Percentiles rank a stretch among this genome's conserved stretches.
Conservation (phyloP, 2,888 invertebrate species). For the Euspilapteryx auroguttella region DNA sequence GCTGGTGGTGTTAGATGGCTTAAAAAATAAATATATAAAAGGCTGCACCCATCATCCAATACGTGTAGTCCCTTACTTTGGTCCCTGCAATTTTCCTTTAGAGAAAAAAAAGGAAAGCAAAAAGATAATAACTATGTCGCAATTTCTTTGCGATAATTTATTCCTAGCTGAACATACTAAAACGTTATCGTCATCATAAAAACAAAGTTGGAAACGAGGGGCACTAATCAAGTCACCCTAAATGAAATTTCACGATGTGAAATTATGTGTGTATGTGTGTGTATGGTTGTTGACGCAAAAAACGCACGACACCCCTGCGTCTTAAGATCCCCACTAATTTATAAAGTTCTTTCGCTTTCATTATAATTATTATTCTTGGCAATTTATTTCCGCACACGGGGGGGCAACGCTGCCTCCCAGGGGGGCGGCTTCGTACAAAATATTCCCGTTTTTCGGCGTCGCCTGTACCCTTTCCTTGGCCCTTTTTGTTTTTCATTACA, state of each 20-base stretch:
- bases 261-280: slow-evolving; percentile 1
- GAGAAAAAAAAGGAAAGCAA: no score
- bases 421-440: slow-evolving; percentile 54
- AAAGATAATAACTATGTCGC: no score
- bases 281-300: slow-evolving; percentile 13
- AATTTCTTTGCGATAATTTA: no score
- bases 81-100: no score
- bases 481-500: slow-evolving; percentile 63
- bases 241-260: no score
- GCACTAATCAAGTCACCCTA: slow-evolving; percentile 2
- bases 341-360: slow-evolving; percentile 62
- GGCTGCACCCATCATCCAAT: no score
- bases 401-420: slow-evolving; percentile 28
- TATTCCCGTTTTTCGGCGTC: slow-evolving; percentile 61
- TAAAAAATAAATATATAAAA: no score
- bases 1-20: no score
- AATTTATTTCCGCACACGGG: slow-evolving; percentile 62
- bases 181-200: no score
- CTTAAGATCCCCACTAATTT: slow-evolving; percentile 58
- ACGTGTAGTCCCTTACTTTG: no score
- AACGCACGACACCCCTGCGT: slow-evolving; percentile 15
- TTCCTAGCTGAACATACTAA: no score
- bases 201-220: not conserved
- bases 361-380: slow-evolving; percentile 63
- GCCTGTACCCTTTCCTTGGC: slow-evolving; percentile 61